Base-by-base conservation (phyloP, 2,888 invertebrate genomes). In the Schrankia costaestrigalis region DNA sequence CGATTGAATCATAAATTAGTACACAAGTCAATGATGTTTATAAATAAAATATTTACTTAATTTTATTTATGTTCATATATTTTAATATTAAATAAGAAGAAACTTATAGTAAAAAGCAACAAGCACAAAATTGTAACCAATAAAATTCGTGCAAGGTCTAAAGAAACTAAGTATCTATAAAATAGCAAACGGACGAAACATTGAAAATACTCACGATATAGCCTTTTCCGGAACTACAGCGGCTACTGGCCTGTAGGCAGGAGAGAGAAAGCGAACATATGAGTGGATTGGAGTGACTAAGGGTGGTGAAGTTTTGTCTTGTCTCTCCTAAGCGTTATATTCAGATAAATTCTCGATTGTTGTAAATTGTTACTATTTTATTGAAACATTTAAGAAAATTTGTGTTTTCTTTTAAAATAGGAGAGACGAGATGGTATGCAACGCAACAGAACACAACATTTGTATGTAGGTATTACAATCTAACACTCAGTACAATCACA, bases 201-300 rank as follows among this genome's bases (percentile, higher is more conserved):
- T 73, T 78, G 76, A 68, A 63, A 75, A 87, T 91, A 95, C 95
- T 94, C 91, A 95, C 95, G 95, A 95, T 95, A 94, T 95, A 95
- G 92, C 95, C 95, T 92, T 94, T 95, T 90, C 94, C 95, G 90
- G 94, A 95, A 91, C 94, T 95, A 91, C 95, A 94, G 90, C 94
- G 93, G 91, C 94, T 95, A 92, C 94, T 94, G 89, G 94, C 94
- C 95, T 95, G 91, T 80, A 80, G 80, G 83, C 90, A 91, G 78
- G 83, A 81, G 81, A 89, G 76, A 84, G 81, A 89, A 85, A 85
- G 89, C 85, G 85, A 83, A 88, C 84, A 79, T 80, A 80, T 87
- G 81, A 86, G 82, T 86, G 84, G 84, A 77, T 63, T 70, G 72
- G 74, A 80, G 73, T 77, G 77, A 77, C 67, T 77, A 61, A 71